Base-by-base conservation (phyloP, 2,113 vertebrate genomes). In the Vidua macroura region DNA sequence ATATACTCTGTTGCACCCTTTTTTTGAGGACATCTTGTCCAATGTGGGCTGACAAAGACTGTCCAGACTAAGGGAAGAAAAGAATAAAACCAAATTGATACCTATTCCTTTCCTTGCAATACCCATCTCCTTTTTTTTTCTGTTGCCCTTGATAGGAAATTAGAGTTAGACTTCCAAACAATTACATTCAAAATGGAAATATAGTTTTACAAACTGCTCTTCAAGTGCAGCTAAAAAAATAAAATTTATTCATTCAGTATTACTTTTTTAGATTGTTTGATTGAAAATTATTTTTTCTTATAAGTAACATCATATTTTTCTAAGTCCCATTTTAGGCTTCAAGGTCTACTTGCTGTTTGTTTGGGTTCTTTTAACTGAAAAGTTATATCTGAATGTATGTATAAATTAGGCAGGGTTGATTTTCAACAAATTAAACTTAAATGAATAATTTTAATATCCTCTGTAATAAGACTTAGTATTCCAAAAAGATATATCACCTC, bases 401-500 rank as follows among this genome's bases (percentile, higher is more conserved):
- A 7, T 33, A 48, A 35, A 21, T 28, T 37, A 9, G 25, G 2
- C 1, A 41, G 62, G 4, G 2, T 37, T 74, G 31, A 18, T 56
- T 91, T 78, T 78, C 20, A 63, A 23, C 16, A 73, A 53, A 14
- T 37, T 31, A 62, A n/a, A 48, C 44, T 41, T 74, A 35, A 82
- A 70, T 41, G 0, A n/a, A 5, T 35, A 22, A 53, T 59, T 79
- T 63, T 60, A 51, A 31, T 60, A 77, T 21, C 3, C 1, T 27
- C 8, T 55, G 33, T 46, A 67, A 18, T 43, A 35, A 28, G 28
- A 6, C 12, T 58, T 78, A 33, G 4, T 37, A 84, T 81, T 70
- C 33, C 5, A 22, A 39, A 75, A 56, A 83, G 73, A 84, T 90
- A 44, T 79, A 80, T 19, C 63, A 75, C 94, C 97, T 97, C 96